Conservation (phyloP, 2,113 vertebrate genomes). For the Pristiophorus japonicus region DNA sequence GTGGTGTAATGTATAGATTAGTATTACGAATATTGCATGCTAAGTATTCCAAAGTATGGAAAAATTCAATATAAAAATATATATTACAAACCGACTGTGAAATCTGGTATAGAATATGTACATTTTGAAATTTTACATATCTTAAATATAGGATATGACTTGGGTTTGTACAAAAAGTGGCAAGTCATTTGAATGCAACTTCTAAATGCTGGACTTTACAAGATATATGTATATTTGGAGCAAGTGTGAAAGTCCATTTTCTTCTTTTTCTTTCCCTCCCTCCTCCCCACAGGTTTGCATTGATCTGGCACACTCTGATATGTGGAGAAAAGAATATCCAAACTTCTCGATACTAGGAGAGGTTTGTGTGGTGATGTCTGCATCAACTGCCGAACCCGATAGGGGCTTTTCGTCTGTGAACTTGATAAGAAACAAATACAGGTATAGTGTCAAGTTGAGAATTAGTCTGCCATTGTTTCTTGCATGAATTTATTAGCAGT, state of each 20-base stretch:
- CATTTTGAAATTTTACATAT: neutral
- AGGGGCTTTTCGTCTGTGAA: conserved; percentile 27
- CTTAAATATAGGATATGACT: neutral
- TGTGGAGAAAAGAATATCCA: conserved; percentile 38
- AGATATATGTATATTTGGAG: neutral
- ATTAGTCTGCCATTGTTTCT: neutral
- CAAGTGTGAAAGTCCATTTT: neutral
- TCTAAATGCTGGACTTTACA: neutral
- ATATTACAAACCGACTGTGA: neutral
- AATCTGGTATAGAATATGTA: neutral
- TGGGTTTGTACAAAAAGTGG: neutral
- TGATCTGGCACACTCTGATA: conserved; percentile 35
- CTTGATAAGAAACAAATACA: conserved; percentile 36
- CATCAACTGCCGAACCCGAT: conserved; percentile 28
- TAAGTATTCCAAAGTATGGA: neutral
- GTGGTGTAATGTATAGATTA: neutral
- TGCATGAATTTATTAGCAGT: neutral
- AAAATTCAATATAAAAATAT: neutral
- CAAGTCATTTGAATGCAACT: neutral
- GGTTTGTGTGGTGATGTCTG: conserved; percentile 37
- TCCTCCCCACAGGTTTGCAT: conserved; percentile 2
- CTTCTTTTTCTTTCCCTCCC: neutral
- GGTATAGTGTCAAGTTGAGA: neutral
- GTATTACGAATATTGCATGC: neutral
- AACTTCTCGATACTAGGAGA: conserved; percentile 30